Evolutionary conservation across 2,797 vertebrate species (phyloP).

Genomic region (Merluccius polli): DNA sequence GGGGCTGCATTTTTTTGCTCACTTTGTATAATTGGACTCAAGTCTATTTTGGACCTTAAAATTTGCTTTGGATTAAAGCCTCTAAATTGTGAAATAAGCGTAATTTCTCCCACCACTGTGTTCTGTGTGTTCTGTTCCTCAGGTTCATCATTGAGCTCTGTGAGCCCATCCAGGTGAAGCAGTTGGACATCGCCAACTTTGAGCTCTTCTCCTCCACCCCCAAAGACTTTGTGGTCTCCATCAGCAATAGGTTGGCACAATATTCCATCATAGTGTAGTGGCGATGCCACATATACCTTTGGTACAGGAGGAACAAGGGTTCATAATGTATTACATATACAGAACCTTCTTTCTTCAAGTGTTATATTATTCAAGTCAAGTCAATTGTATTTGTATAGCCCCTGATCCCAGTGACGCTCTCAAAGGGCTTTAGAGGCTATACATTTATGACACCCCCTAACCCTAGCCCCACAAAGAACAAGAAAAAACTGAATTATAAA

Average conservation of each 20-base stretch:
- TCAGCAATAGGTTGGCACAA: constrained; percentile 87
- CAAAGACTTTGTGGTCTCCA: constrained; percentile 95
- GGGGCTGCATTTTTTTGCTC: no score
- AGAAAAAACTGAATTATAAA: no score
- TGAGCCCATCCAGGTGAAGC: constrained; percentile 97
- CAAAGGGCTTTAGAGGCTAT: no score
- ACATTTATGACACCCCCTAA: no score
- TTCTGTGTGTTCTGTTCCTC: constrained; percentile 9
- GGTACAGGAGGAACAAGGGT: neutral
- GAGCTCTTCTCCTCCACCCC: constrained; percentile 99
- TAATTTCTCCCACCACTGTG: neutral
- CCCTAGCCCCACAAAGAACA: no score
- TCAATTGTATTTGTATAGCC: neutral
- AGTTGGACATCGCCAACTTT: constrained; percentile 97
- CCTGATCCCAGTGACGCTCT: no score
- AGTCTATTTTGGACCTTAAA: no score
- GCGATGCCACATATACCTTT: neutral
- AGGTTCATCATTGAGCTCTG: constrained; percentile 99
- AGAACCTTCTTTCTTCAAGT: neutral
- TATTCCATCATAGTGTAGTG: neutral
- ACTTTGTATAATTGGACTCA: no score
- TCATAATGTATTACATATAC: neutral
- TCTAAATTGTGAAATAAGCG: neutral
- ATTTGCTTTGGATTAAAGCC: neutral
- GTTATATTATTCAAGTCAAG: neutral